Percentiles rank a stretch among this genome's conserved stretches.
These are phyloP conservation scores for Remorina albescens DNA, from an alignment of 2,797 vertebrate species.

Conservation along the genomic window DNA sequence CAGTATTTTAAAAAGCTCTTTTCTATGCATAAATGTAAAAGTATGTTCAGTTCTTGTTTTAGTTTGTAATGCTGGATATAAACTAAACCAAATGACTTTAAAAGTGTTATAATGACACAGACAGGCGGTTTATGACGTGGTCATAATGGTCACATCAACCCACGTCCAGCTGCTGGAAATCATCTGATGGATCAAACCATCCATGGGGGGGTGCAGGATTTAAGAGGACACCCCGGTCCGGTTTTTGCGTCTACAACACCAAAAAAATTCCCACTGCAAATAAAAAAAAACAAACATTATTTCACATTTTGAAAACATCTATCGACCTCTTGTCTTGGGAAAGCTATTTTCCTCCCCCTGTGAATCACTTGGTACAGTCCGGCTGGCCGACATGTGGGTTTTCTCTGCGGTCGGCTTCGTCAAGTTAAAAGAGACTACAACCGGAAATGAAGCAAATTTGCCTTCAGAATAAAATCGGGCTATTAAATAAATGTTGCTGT, in stretches of 20 bases:
- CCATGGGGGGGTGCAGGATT: neutral
- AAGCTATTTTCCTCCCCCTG: neutral
- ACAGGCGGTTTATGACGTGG: neutral
- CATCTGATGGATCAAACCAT: conserved; percentile 74
- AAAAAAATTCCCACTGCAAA: no score
- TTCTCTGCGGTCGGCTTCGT: conserved; percentile 14
- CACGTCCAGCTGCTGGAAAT: conserved; percentile 66
- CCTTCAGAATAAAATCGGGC: conserved; percentile 54
- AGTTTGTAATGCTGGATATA: no score
- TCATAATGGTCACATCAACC: neutral
- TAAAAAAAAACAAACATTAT: accelerated
- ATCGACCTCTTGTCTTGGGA: accelerated
- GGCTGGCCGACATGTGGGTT: conserved; percentile 68
- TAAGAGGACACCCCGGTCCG: accelerated
- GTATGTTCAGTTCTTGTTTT: no score
- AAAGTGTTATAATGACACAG: conserved; percentile 14
- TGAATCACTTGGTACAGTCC: conserved; percentile 67
- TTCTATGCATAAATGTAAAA: no score
- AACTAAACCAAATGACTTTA: no score
- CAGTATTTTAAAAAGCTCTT: no score
- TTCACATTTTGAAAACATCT: accelerated
- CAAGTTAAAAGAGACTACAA: conserved; percentile 7
- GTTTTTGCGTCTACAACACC: accelerated
- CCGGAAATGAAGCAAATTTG: neutral
- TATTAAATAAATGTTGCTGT: no score